phyloP scores from a whole-genome alignment of 2,797 vertebrate genomes.

The Myoxocephalus aenaeus region DNA sequence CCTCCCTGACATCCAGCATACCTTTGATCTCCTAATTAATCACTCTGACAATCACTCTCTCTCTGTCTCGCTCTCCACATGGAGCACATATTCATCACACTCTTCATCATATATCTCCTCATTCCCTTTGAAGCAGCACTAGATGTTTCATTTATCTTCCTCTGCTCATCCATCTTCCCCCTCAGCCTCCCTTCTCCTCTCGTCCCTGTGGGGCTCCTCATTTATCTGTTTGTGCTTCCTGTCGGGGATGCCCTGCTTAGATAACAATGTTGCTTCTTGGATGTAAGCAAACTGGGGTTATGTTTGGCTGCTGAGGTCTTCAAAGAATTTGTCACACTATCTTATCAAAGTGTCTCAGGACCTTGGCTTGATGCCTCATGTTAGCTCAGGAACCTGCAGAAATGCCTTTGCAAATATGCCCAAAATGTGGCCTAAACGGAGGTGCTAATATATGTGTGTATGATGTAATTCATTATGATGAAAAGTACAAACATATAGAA shows the following conservation, averaged over 20 bases:
- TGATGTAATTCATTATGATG: neutral
- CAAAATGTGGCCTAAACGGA: neutral
- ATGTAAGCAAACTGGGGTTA: conserved; percentile 32
- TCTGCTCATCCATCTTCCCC: conserved; percentile 56
- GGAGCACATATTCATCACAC: conserved; percentile 32
- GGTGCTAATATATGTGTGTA: neutral
- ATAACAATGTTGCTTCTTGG: conserved; percentile 40
- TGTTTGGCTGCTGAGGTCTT: conserved; percentile 29
- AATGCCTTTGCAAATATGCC: conserved; percentile 2
- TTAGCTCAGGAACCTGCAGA: conserved; percentile 9
- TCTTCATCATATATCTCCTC: conserved; percentile 51
- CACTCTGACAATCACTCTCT: conserved; percentile 60
- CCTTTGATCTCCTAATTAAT: conserved; percentile 68
- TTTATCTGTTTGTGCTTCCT: conserved; percentile 61
- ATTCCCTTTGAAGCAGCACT: conserved; percentile 70
- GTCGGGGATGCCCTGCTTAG: conserved; percentile 40
- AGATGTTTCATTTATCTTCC: conserved; percentile 58
- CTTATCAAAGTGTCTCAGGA: conserved; percentile 37
- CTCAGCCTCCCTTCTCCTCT: conserved; percentile 43
- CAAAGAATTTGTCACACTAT: conserved; percentile 36
- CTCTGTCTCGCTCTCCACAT: conserved; percentile 34
- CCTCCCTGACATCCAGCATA: conserved; percentile 29
- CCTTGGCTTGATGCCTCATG: conserved; percentile 16
- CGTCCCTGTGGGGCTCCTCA: conserved; percentile 42
- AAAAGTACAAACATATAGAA: conserved; percentile 9